Percentiles rank a stretch among this genome's conserved stretches.
Evolutionary conservation across 92 coral and sea anemone genomes (phyloP).

Genomic region (Porites cylindrica): DNA sequence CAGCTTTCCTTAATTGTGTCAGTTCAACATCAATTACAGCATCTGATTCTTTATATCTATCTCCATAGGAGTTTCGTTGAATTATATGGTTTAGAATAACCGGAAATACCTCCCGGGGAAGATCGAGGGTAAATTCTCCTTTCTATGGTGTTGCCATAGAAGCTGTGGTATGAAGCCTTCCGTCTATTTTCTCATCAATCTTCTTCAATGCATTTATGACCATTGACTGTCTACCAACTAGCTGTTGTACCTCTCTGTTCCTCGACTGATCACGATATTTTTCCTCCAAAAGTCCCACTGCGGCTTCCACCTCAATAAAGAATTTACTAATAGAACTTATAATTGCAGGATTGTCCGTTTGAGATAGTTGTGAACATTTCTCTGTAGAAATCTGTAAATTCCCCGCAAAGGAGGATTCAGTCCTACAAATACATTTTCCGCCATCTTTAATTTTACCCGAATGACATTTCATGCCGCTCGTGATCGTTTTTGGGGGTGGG

Average conservation of each 20-base stretch:
- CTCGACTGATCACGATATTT: slow-evolving; percentile 53
- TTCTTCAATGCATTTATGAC: slow-evolving; percentile 57
- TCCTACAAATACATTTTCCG: not conserved
- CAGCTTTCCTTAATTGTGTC: slow-evolving; percentile 48
- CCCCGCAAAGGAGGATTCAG: slow-evolving; percentile 40
- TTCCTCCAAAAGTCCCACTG: slow-evolving; percentile 54
- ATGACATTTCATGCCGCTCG: not conserved
- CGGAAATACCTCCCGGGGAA: slow-evolving; percentile 62
- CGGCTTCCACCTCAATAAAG: slow-evolving; percentile 48
- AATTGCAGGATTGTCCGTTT: slow-evolving; percentile 10
- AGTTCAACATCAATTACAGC: slow-evolving; percentile 45
- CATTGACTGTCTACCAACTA: slow-evolving; percentile 45
- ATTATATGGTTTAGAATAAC: slow-evolving; percentile 55
- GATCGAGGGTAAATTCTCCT: slow-evolving; percentile 66
- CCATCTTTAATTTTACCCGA: not conserved
- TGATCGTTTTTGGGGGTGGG: slow-evolving; percentile 22
- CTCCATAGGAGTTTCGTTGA: slow-evolving; percentile 34
- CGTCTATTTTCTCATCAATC: slow-evolving; percentile 47
- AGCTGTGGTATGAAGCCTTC: slow-evolving; percentile 56
- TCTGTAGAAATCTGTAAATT: slow-evolving; percentile 34
- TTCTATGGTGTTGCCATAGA: slow-evolving; percentile 55
- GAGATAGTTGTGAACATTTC: slow-evolving; percentile 22
- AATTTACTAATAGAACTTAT: slow-evolving; percentile 42
- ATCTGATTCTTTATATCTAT: slow-evolving; percentile 17
- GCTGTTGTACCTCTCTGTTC: slow-evolving; percentile 60